phyloP scores from a whole-genome alignment of 1,140 invertebrate genomes.

The Drosophila pseudoobscura region DNA sequence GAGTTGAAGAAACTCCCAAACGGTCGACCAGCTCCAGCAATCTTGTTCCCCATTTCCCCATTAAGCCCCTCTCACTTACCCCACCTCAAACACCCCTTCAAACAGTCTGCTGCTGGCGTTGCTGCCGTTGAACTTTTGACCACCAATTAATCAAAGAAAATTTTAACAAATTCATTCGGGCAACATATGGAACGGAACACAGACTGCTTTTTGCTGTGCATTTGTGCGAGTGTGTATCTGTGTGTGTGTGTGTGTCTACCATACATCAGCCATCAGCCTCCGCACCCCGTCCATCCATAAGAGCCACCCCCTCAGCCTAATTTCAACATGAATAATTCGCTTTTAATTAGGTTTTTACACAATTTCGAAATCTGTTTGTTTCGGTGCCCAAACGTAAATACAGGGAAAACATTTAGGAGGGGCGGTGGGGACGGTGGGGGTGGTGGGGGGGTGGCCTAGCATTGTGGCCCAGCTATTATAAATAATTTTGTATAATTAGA shows the following conservation, averaged over 20 bases:
- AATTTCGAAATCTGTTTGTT: conserved; percentile 60
- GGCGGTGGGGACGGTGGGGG: not conserved
- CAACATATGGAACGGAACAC: conserved; percentile 63
- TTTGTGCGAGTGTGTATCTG: conserved; percentile 21
- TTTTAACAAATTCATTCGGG: conserved; percentile 79
- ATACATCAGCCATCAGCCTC: conserved; percentile 1
- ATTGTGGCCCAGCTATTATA: conserved; percentile 66
- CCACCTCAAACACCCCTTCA: conserved; percentile 6
- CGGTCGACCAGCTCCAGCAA: not conserved
- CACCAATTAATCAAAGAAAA: conserved; percentile 79
- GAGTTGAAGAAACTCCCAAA: no score
- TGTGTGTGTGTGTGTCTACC: conserved; percentile 48
- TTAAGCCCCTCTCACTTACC: not conserved
- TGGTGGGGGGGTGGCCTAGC: conserved; percentile 2
- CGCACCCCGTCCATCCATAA: not conserved
- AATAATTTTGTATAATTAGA: conserved; percentile 81
- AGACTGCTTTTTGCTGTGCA: conserved; percentile 67
- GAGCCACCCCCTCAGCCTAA: conserved; percentile 31
- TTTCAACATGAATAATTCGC: conserved; percentile 75
- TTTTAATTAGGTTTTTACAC: conserved; percentile 81
- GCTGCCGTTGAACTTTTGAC: conserved; percentile 71
- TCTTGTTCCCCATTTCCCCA: not conserved
- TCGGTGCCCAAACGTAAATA: conserved; percentile 32
- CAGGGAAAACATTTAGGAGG: not conserved
- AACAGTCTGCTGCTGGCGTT: conserved; percentile 41